Conservation (phyloP, 1,140 invertebrate genomes). For the Temnothorax longispinosus region DNA sequence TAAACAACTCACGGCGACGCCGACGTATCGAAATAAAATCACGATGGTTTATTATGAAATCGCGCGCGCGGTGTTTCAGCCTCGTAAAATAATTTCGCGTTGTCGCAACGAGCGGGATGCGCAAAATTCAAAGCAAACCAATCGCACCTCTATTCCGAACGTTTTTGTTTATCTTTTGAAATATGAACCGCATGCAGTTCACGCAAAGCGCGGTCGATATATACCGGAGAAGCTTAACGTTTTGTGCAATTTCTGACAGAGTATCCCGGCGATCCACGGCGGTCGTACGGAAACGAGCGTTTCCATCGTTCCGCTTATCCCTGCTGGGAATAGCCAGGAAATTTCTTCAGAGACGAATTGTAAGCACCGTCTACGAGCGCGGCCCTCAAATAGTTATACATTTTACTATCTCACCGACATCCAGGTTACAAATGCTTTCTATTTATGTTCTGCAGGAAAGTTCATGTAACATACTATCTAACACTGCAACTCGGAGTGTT, state of each 20-base stretch:
- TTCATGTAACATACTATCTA: neutral
- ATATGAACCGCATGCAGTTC: constrained; percentile 11
- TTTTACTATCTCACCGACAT: constrained; percentile 25
- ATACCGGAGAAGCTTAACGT: constrained; percentile 24
- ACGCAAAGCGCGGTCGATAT: neutral
- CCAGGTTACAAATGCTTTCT: constrained; percentile 27
- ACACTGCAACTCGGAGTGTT: neutral
- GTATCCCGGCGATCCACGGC: neutral
- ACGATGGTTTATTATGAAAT: constrained; percentile 4
- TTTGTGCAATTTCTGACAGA: constrained; percentile 43
- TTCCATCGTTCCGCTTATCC: constrained; percentile 18
- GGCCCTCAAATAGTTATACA: constrained; percentile 7
- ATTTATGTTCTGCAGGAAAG: constrained; percentile 12
- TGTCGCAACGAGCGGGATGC: neutral
- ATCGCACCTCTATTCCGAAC: neutral
- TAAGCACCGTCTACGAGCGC: neutral
- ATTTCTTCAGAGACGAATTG: constrained; percentile 53
- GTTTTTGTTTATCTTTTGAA: constrained; percentile 43
- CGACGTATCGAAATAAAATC: constrained; percentile 31
- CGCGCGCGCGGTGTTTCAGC: neutral
- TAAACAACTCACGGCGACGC: neutral
- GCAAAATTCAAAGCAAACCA: constrained; percentile 17
- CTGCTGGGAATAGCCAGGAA: constrained; percentile 25
- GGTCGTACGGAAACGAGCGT: constrained; percentile 11
- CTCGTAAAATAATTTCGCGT: constrained; percentile 3